A percentile compares a stretch with the other conserved stretches of the same genome.
Evolutionary conservation across 1,140 invertebrate species (phyloP).

Genomic region (Lepidotrigona ventralis): DNA sequence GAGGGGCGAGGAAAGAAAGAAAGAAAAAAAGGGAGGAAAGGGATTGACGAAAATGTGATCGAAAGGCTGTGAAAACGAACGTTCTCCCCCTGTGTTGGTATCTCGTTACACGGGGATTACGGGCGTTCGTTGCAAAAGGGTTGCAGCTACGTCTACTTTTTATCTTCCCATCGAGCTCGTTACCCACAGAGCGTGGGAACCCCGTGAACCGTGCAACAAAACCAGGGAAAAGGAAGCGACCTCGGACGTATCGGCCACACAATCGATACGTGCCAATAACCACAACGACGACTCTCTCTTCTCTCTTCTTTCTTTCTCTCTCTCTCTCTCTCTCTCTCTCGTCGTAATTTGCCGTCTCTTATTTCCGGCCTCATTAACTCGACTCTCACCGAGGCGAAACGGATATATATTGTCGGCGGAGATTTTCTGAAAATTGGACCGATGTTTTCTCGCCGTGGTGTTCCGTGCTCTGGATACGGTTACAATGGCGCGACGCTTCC

Average conservation of each 20-base stretch:
- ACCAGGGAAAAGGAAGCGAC: constrained; percentile 5
- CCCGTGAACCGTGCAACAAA: constrained; percentile 32
- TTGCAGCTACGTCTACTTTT: constrained; percentile 1
- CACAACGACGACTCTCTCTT: constrained; percentile 3
- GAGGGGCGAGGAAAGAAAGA: background rate
- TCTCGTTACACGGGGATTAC: constrained; percentile 30
- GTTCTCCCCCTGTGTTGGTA: background rate
- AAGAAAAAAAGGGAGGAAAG: background rate
- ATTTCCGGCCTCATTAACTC: constrained; percentile 47
- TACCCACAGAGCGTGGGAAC: constrained; percentile 19
- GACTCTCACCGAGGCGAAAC: background rate
- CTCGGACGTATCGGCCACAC: constrained; percentile 34
- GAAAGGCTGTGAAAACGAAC: background rate
- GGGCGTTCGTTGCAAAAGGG: constrained; percentile 15
- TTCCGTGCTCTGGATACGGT: background rate
- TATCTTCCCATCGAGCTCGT: constrained; percentile 35
- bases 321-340: background rate
- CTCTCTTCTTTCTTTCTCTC: too few species aligned
- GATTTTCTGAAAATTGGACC: constrained; percentile 40
- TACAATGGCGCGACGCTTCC: constrained; percentile 4
- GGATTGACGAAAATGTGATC: background rate
- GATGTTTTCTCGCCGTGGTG: constrained; percentile 10
- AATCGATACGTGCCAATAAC: constrained; percentile 43
- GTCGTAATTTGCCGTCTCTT: constrained; percentile 44
- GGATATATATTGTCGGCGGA: constrained; percentile 16